Conservation (phyloP, 2,888 invertebrate genomes). For the Serripes groenlandicus region DNA sequence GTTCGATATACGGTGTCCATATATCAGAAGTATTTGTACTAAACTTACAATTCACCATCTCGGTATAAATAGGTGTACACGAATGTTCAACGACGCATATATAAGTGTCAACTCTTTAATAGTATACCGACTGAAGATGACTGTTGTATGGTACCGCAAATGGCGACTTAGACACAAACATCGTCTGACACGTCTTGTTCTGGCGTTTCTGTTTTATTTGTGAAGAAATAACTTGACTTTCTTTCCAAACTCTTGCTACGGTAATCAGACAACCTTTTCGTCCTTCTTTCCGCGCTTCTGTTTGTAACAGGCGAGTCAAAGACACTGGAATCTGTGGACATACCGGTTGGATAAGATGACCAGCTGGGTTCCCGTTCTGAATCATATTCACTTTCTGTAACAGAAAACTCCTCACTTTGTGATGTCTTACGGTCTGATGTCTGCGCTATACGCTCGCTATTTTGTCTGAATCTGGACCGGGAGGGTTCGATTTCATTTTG, state of each 20-base stretch:
- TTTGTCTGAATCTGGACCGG: neutral
- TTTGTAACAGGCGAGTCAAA: neutral
- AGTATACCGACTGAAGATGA: no score
- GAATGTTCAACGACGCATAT: no score
- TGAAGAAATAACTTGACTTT: constrained; percentile 44
- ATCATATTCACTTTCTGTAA: neutral
- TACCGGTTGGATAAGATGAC: neutral
- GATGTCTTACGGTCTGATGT: neutral
- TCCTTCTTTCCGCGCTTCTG: neutral
- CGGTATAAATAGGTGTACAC: no score
- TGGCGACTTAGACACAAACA: neutral
- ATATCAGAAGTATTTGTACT: no score
- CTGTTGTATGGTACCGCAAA: no score
- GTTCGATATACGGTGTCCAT: no score
- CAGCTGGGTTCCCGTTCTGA: neutral
- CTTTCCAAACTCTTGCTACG: neutral
- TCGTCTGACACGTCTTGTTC: constrained; percentile 1
- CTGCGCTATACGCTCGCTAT: no score
- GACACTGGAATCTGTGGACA: neutral
- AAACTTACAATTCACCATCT: no score
- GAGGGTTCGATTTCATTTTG: neutral
- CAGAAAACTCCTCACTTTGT: constrained; percentile 3
- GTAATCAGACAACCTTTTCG: neutral
- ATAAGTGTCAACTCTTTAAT: no score
- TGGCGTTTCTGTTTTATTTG: neutral